phyloP scores from a whole-genome alignment of 2,113 vertebrate species.

The Collichthys lucidus region DNA sequence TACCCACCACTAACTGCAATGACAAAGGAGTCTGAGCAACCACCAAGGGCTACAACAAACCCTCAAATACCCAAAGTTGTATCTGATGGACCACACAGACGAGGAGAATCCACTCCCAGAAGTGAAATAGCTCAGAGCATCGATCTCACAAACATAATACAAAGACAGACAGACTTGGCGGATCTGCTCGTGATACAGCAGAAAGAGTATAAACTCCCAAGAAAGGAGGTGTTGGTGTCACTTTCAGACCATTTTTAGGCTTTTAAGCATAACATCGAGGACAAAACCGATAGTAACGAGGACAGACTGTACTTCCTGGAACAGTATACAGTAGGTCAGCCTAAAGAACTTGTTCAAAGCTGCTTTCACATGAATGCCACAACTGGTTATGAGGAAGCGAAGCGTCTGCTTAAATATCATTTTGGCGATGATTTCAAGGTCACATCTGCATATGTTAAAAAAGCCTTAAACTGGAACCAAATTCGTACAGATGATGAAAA shows the following conservation, averaged over 20 bases:
- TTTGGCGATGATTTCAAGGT: too few species aligned
- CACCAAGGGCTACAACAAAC: neutral
- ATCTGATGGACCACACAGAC: neutral
- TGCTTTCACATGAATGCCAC: too few species aligned
- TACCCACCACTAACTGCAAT: neutral
- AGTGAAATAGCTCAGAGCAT: neutral
- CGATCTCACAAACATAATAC: neutral
- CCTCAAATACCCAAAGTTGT: too few species aligned
- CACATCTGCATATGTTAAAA: too few species aligned
- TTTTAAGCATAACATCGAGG: too few species aligned
- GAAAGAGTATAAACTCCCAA: neutral
- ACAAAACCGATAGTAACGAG: too few species aligned
- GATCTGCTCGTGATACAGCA: neutral
- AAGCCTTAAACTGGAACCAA: too few species aligned
- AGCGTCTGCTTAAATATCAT: too few species aligned
- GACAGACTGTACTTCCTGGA: too few species aligned
- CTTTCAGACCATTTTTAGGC: neutral
- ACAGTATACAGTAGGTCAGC: too few species aligned
- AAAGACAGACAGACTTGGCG: neutral
- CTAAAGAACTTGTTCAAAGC: too few species aligned
- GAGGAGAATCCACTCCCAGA: neutral
- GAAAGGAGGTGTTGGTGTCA: neutral
- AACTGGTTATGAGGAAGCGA: too few species aligned
- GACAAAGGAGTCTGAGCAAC: neutral
- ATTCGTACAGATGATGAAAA: neutral